phyloP scores from a whole-genome alignment of 1,140 invertebrate species.

The Formica exsecta region DNA sequence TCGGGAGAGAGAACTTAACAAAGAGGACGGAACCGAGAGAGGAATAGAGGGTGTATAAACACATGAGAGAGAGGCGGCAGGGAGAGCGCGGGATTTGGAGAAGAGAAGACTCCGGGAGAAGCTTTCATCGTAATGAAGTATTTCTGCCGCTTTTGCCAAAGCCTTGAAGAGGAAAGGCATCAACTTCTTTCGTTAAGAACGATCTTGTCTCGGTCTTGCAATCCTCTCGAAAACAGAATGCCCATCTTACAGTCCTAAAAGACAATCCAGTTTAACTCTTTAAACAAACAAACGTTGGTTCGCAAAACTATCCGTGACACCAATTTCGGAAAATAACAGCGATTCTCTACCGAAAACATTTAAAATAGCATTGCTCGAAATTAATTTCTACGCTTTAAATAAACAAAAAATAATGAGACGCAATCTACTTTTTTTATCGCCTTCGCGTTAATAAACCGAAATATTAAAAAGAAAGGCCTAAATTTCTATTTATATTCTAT shows the following conservation, averaged over 20 bases:
- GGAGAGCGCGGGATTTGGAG: constrained; percentile 48
- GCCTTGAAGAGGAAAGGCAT: constrained; percentile 53
- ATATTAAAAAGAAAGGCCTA: neutral
- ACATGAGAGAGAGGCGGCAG: constrained; percentile 18
- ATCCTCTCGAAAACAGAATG: constrained; percentile 54
- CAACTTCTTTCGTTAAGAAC: constrained; percentile 71
- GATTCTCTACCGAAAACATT: constrained; percentile 1
- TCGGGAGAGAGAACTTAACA: constrained; percentile 61
- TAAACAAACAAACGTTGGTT: constrained; percentile 20
- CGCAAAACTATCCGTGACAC: constrained; percentile 15
- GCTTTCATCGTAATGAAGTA: constrained; percentile 85
- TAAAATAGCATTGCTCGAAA: neutral
- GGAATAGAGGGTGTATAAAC: constrained; percentile 45
- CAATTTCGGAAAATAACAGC: constrained; percentile 27
- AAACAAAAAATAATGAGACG: neutral
- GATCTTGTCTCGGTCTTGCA: constrained; percentile 73
- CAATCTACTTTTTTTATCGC: neutral
- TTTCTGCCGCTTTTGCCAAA: constrained; percentile 73
- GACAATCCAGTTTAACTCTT: constrained; percentile 71
- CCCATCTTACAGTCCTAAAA: constrained; percentile 51
- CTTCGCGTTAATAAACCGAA: neutral
- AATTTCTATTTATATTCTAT: neutral
- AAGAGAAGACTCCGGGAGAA: constrained; percentile 70
- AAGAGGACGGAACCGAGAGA: constrained; percentile 45
- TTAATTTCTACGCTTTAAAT: neutral